Conservation (phyloP, 2,797 vertebrate species). For the Buceros bicornis region DNA sequence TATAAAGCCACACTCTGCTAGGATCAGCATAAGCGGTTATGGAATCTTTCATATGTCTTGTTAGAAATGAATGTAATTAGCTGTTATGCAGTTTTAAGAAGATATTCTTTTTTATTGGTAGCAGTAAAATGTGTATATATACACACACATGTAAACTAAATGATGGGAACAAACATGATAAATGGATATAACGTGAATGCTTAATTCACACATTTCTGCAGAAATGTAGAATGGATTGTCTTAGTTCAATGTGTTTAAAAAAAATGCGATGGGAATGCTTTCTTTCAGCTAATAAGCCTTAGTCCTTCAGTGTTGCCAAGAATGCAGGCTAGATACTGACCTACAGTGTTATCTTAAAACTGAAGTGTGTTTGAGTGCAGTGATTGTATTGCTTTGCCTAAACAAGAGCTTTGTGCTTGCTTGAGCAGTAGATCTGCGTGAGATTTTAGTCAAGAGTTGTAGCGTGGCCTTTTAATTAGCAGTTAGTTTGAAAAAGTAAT, state of each 20-base stretch:
- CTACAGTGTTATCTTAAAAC: neutral
- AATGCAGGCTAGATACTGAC: neutral
- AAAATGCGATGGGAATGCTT: neutral
- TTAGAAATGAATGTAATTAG: neutral
- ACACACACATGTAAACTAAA: neutral
- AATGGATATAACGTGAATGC: neutral
- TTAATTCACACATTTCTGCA: neutral
- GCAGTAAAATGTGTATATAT: neutral
- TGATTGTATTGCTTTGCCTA: neutral
- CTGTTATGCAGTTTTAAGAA: neutral
- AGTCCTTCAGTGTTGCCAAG: neutral
- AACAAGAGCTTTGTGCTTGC: neutral
- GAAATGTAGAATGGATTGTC: neutral
- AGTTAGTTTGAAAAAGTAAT: neutral
- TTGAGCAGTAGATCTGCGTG: neutral
- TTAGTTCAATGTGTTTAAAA: neutral
- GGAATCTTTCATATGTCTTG: neutral
- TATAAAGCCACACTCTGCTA: neutral
- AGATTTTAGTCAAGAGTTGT: neutral
- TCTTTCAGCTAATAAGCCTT: neutral
- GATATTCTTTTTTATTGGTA: neutral
- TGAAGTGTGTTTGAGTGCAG: neutral
- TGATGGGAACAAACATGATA: neutral
- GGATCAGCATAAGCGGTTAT: neutral
- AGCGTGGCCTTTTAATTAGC: neutral